A percentile compares a stretch with the other conserved stretches of the same genome.
Conservation (phyloP, 92 coral and sea anemone species). For the Palythoa caribaeorum region DNA sequence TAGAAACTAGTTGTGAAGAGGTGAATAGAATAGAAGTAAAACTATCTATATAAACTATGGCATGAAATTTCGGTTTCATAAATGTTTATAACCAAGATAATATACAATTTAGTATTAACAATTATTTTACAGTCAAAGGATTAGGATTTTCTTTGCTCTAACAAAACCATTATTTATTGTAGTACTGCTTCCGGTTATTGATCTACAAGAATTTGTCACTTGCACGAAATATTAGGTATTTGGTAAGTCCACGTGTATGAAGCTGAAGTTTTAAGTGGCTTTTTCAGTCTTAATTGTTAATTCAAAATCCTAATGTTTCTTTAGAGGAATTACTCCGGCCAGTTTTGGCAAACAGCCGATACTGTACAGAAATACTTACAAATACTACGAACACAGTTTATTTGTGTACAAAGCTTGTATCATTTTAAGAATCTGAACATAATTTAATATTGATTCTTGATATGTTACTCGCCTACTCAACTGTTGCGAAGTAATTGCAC, state of each 20-base stretch:
- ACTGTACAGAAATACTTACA: conserved; percentile 20
- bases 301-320: neutral
- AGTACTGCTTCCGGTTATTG: conserved; percentile 29
- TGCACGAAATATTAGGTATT: neutral
- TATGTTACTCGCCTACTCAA: neutral
- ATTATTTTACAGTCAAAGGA: neutral
- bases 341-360: neutral
- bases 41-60: neutral
- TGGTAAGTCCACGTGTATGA: neutral
- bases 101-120: neutral
- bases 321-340: neutral
- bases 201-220: conserved; percentile 4
- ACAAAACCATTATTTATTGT: conserved; percentile 11
- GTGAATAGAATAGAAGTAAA: neutral
- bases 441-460: neutral
- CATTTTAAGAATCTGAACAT: neutral
- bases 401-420: conserved; percentile 15
- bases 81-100: neutral
- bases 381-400: neutral
- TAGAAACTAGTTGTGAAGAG: neutral
- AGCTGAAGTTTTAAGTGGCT: neutral
- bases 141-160: neutral
- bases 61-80: neutral
- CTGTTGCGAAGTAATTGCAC: conserved; percentile 30
- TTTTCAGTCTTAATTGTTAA: neutral